Evolutionary conservation across 2,113 vertebrate genomes (phyloP).

Genomic region (Campylomormyrus tamandua): DNA sequence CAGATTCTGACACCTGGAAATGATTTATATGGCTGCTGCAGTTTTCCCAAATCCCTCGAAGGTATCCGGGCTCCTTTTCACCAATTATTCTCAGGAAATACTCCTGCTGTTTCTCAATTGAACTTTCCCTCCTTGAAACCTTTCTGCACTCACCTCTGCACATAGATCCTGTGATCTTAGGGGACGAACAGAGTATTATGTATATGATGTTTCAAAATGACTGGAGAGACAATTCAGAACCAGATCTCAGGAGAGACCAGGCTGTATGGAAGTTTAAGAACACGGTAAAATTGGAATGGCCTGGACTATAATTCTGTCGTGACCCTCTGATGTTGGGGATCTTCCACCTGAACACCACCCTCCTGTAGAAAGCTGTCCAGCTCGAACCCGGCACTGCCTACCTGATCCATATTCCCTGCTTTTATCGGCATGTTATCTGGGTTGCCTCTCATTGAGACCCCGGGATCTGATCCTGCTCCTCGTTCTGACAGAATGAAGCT

Average conservation of each 20-base stretch:
- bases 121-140: background rate
- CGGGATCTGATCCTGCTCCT: background rate
- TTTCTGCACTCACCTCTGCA: background rate
- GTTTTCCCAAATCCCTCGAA: background rate
- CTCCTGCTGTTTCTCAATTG: background rate
- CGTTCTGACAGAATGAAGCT: background rate
- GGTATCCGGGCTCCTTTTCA: background rate
- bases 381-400: no score
- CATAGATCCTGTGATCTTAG: background rate
- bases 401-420: background rate
- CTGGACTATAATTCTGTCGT: background rate
- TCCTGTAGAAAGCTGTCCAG: background rate
- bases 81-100: background rate
- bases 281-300: background rate
- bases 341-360: background rate
- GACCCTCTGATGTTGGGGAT: background rate
- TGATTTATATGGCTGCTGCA: background rate
- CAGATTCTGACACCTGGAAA: background rate
- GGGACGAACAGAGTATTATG: background rate
- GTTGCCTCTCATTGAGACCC: background rate
- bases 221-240: background rate
- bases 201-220: background rate
- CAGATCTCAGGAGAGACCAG: background rate
- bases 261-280: background rate
- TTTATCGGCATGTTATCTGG: background rate